These are phyloP conservation scores for Nebria brevicollis DNA, from an alignment of 2,888 invertebrate genomes.

Conservation along the genomic window DNA sequence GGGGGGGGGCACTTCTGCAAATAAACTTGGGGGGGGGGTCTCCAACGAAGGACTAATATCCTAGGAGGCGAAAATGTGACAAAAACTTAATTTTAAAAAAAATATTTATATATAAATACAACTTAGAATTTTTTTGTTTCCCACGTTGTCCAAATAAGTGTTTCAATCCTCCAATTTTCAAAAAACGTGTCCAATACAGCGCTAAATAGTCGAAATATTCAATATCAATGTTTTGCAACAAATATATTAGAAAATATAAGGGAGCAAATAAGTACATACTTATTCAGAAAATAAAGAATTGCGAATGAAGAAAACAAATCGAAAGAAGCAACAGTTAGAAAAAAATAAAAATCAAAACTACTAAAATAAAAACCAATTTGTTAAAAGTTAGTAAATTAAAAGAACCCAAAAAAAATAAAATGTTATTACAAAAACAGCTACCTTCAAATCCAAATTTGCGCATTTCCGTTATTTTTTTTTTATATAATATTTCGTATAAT, in stretches of 20 bases:
- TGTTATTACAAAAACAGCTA: neutral
- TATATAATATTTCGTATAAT: neutral
- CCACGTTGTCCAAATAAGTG: conserved; percentile 9
- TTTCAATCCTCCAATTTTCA: conserved; percentile 4
- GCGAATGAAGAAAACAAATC: neutral
- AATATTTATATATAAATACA: neutral
- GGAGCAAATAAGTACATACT: too few species aligned
- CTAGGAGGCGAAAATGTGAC: neutral
- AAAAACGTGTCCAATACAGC: neutral
- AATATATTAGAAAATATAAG: neutral
- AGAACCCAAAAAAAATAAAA: neutral
- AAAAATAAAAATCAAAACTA: neutral
- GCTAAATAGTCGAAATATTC: neutral
- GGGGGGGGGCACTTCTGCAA: neutral
- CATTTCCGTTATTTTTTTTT: neutral
- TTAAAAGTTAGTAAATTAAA: neutral
- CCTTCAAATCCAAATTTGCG: neutral
- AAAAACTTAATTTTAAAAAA: neutral
- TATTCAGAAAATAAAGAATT: neutral
- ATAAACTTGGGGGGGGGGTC: neutral
- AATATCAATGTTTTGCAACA: neutral
- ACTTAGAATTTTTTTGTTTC: neutral
- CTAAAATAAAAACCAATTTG: neutral
- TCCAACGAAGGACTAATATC: neutral
- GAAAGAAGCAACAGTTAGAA: neutral